Evolutionary conservation across 37 sponge, comb jelly and placozoan species (phyloP).

Genomic region (Hexactinellida sp.): DNA sequence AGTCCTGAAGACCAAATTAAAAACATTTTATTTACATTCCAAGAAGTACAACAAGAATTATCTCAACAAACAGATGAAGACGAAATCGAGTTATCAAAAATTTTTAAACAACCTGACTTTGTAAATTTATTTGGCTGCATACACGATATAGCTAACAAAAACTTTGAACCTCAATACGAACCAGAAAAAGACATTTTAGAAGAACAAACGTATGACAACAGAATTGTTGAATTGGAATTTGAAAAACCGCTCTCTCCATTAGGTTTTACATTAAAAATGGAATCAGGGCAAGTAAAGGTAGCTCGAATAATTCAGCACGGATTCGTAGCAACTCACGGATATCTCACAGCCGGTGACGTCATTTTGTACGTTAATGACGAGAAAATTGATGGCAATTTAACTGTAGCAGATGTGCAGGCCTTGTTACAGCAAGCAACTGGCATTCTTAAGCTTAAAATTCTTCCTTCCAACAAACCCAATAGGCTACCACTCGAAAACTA

Average conservation of each 20-base stretch:
- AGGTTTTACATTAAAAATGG: not conserved
- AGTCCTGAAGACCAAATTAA: not conserved
- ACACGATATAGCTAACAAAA: not conserved
- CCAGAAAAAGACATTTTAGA: not conserved
- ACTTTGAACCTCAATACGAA: not conserved
- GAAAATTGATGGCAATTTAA: not conserved
- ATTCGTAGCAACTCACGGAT: not conserved
- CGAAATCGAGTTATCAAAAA: not conserved
- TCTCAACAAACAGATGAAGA: not conserved
- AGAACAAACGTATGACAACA: not conserved
- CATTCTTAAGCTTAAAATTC: not conserved
- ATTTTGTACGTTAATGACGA: not conserved
- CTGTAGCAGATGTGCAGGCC: not conserved
- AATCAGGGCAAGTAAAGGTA: not conserved
- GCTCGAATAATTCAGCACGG: slow-evolving; percentile 7
- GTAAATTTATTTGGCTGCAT: not conserved
- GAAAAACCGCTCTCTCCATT: not conserved
- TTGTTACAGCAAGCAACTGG: not conserved
- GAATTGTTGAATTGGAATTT: not conserved
- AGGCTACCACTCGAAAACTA: not conserved
- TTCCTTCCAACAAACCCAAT: not conserved
- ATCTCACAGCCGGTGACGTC: not conserved
- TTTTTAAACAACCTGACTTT: not conserved
- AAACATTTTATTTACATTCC: not conserved
- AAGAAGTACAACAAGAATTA: not conserved